Conservation (phyloP, 2,888 invertebrate genomes). For the Aphodius sticticus region DNA sequence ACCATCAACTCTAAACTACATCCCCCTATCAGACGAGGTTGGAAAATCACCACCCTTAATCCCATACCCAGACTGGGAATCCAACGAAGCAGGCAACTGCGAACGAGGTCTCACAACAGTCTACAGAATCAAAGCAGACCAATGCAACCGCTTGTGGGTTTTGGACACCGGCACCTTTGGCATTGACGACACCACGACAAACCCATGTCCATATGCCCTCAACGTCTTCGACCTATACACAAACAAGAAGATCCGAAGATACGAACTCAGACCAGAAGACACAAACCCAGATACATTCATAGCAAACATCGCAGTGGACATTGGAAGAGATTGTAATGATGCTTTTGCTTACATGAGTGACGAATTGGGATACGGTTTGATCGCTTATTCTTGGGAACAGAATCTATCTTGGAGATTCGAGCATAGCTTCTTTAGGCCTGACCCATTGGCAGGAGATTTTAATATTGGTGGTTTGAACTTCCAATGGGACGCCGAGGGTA, state of each 20-base stretch:
- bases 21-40: constrained; percentile 71
- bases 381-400: constrained; percentile 79
- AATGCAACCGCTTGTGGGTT: constrained; percentile 83
- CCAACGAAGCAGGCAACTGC: constrained; percentile 80
- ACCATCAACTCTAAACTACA: constrained; percentile 82
- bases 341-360: constrained; percentile 83
- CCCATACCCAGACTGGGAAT: constrained; percentile 80
- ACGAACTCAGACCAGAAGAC: constrained; percentile 75
- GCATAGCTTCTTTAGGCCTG: constrained; percentile 83
- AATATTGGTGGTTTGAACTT: constrained; percentile 83
- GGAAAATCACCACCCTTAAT: constrained; percentile 76
- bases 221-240: constrained; percentile 81
- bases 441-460: constrained; percentile 80
- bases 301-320: constrained; percentile 85
- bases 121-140: constrained; percentile 81
- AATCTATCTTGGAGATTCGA: constrained; percentile 82
- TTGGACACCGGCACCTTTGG: constrained; percentile 85
- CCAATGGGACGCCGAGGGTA: constrained; percentile 85
- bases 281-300: constrained; percentile 81
- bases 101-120: constrained; percentile 78
- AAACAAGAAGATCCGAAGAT: constrained; percentile 71
- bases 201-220: constrained; percentile 81
- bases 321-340: constrained; percentile 77
- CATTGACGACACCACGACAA: constrained; percentile 76
- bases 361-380: constrained; percentile 82